Evolutionary conservation across 1,140 invertebrate species (phyloP), one percentile per base, ranked within the genome.

Genomic region (Dryas iulia): DNA sequence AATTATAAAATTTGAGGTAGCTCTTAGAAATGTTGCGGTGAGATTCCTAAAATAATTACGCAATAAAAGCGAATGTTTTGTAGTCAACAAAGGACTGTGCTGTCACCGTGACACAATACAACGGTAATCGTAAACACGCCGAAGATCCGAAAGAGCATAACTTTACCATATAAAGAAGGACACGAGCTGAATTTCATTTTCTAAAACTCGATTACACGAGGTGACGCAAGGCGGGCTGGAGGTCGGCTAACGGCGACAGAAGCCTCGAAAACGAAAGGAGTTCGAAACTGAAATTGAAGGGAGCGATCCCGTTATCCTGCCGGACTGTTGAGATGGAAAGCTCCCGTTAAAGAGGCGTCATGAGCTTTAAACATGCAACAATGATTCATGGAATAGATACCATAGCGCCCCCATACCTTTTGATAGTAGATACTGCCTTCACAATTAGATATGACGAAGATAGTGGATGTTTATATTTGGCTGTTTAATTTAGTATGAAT

Each of bases 151-250:
- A 78, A 82, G 77, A 79, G 69, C 78, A 84, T 81, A 86, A 82
- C 72, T 67, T 74, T 58, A 62, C 82, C 82, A 85, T 83, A 87
- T 87, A 86, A 82, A 86, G 86, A 84, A 82, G 81, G 81, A 82
- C 82, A 84, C 81, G 83, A 81, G 74, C 84, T 84, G 83, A 87
- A 84, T 90, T 90, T 90, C 88, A 90, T 88, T 90, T 90, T 90
- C 88, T 90, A 89, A 90, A 90, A 87, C 84, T 78, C 86, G 88
- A 87, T 90, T 85, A 87, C 83, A 78, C 72, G 75, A 83, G 81
- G 83, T 86, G 86, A 87, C 84, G 84, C 83, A 83, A 83, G 72
- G 72, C 75, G 69, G 66, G 62, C 72, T 66, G 74, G 82, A 84
- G 88, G 86, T 88, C 87, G 86, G 69, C 73, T 82, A 82, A 82